Percentiles rank a stretch among this genome's conserved stretches.
Conservation (phyloP, 2,113 vertebrate genomes). For the Empidonax alnorum region DNA sequence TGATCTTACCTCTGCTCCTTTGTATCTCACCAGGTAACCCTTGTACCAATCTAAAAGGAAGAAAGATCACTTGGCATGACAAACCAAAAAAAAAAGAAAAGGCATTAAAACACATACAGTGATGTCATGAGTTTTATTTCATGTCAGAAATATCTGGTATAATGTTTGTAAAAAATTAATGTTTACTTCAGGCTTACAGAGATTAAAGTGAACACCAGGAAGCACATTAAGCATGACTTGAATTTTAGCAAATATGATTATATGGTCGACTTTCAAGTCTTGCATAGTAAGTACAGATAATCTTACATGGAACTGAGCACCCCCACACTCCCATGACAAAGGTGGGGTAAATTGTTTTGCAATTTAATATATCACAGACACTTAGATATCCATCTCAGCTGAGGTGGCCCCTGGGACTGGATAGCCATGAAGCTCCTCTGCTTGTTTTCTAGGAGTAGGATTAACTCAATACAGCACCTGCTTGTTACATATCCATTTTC, state of each 20-base stretch:
- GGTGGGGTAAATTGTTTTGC: neutral
- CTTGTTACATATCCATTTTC: neutral
- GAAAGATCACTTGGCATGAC: constrained; percentile 1
- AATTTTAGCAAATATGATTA: neutral
- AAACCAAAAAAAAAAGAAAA: neutral
- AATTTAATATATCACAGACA: neutral
- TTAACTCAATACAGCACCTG: neutral
- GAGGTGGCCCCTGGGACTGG: neutral
- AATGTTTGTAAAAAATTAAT: neutral
- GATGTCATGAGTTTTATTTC: neutral
- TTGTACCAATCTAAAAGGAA: constrained; percentile 88
- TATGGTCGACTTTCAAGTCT: neutral
- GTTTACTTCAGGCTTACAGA: neutral
- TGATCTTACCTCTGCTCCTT: constrained; percentile 82
- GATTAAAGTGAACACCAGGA: neutral
- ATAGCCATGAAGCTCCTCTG: neutral
- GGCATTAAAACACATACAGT: neutral
- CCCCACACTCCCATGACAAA: neutral
- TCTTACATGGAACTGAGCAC: neutral
- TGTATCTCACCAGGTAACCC: constrained; percentile 87
- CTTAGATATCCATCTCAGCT: fast-evolving
- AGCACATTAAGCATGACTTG: neutral
- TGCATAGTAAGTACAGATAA: neutral
- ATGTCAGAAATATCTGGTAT: neutral
- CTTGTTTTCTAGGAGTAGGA: neutral